A percentile compares a stretch with the other conserved stretches of the same genome.
phyloP scores from a whole-genome alignment of 2,888 invertebrate species.

The Steinernema scapterisci region DNA sequence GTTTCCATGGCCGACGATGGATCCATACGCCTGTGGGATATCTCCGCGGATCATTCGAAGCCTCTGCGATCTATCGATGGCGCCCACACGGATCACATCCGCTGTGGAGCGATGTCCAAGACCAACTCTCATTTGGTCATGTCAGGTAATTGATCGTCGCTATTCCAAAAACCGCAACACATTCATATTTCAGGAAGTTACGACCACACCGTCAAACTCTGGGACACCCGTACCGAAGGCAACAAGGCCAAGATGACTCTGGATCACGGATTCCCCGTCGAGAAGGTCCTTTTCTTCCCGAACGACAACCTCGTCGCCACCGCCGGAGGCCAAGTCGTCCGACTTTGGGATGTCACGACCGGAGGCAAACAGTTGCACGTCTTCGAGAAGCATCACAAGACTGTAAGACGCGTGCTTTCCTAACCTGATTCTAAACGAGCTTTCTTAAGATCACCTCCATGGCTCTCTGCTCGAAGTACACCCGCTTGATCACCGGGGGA shows the following conservation, averaged over 20 bases:
- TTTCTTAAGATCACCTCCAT: slow-evolving; percentile 80
- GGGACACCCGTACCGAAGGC: slow-evolving; percentile 73
- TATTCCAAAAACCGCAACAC: slow-evolving; percentile 35
- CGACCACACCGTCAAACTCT: slow-evolving; percentile 76
- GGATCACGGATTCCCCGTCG: slow-evolving; percentile 87
- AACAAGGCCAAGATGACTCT: slow-evolving; percentile 70
- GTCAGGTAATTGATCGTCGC: slow-evolving; percentile 42
- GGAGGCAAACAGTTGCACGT: slow-evolving; percentile 80
- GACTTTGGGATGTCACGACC: slow-evolving; percentile 87
- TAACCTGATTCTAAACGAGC: neutral
- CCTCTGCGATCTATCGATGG: slow-evolving; percentile 22
- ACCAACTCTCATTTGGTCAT: slow-evolving; percentile 54
- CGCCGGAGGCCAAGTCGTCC: slow-evolving; percentile 74
- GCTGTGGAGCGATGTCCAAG: slow-evolving; percentile 51
- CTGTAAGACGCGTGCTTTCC: slow-evolving; percentile 35
- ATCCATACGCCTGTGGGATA: slow-evolving; percentile 55
- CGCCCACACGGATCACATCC: slow-evolving; percentile 60
- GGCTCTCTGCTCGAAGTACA: slow-evolving; percentile 78
- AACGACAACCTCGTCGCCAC: slow-evolving; percentile 87
- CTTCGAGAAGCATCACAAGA: slow-evolving; percentile 85
- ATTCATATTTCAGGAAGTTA: slow-evolving; percentile 51
- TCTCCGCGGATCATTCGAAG: slow-evolving; percentile 40
- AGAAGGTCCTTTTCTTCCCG: slow-evolving; percentile 84
- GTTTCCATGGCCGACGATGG: slow-evolving; percentile 57
- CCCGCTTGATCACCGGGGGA: slow-evolving; percentile 83